Evolutionary conservation across 2,797 vertebrate species (phyloP).

Genomic region (Anableps anableps): DNA sequence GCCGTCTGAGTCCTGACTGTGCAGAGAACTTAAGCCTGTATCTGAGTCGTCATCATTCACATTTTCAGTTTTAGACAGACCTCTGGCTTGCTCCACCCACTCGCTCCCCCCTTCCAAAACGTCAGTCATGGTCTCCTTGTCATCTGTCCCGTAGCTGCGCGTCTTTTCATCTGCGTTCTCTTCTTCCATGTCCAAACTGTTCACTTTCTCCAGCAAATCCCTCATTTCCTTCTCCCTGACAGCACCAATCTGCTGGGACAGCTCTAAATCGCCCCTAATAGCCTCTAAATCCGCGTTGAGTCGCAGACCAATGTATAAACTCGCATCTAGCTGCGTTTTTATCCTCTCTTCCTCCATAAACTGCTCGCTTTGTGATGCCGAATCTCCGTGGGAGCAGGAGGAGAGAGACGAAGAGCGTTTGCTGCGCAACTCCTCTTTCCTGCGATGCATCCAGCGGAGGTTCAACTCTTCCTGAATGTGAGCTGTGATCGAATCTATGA

Average conservation of each 20-base stretch:
- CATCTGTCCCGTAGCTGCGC: constrained; percentile 20
- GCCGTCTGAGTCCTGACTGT: constrained; percentile 96
- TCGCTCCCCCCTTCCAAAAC: constrained; percentile 64
- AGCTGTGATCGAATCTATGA: constrained; percentile 83
- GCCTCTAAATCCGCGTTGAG: constrained; percentile 90
- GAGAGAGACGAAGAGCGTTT: constrained; percentile 34
- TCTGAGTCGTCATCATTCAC: constrained; percentile 94
- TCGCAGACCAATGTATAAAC: constrained; percentile 91
- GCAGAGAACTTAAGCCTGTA: constrained; percentile 95
- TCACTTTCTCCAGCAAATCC: constrained; percentile 85
- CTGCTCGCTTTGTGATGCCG: constrained; percentile 66
- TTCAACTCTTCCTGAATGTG: constrained; percentile 93
- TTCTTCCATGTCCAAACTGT: constrained; percentile 76
- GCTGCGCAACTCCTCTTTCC: constrained; percentile 80
- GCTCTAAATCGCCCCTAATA: constrained; percentile 85
- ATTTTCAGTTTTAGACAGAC: constrained; percentile 81
- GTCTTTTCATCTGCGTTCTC: constrained; percentile 43
- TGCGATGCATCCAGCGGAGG: constrained; percentile 90
- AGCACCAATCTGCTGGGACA: constrained; percentile 82
- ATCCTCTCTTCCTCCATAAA: constrained; percentile 87
- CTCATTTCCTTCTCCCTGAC: constrained; percentile 86
- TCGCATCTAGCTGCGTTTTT: constrained; percentile 90
- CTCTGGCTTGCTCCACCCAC: constrained; percentile 85
- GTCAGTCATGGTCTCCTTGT: constrained; percentile 49
- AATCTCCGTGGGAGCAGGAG: constrained; percentile 37